These are phyloP conservation scores for Hyposoter didymator DNA, from an alignment of 2,888 invertebrate species.

Conservation along the genomic window DNA sequence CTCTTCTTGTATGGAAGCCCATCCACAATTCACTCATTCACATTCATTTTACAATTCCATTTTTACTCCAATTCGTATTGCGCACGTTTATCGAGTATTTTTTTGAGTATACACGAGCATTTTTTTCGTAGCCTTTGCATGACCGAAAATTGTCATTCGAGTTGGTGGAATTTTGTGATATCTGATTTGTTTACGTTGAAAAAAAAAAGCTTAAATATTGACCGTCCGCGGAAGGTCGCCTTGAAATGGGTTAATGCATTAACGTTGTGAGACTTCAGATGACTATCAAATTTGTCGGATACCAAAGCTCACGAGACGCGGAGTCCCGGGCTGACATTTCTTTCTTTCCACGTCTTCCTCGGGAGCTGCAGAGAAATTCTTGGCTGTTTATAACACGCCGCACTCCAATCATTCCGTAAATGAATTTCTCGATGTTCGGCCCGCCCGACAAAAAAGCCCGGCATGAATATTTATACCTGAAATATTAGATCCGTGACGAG, in stretches of 20 bases:
- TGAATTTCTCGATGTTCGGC: conserved; percentile 56
- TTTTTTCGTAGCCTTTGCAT: background rate
- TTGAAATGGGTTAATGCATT: conserved; percentile 53
- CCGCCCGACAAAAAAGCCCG: conserved; percentile 71
- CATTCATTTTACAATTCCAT: conserved; percentile 36
- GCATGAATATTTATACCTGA: conserved; percentile 76
- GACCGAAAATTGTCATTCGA: background rate
- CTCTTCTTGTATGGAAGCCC: conserved; percentile 29
- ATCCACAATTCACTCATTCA: conserved; percentile 26
- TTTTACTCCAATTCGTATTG: conserved; percentile 18
- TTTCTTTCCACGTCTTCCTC: conserved; percentile 11
- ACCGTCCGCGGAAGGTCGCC: background rate
- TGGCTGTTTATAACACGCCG: conserved; percentile 33
- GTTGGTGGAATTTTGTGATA: background rate
- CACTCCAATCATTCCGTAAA: conserved; percentile 26
- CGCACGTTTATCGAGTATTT: conserved; percentile 13
- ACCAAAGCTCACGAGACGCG: conserved; percentile 16
- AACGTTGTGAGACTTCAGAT: conserved; percentile 55
- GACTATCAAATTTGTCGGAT: conserved; percentile 23
- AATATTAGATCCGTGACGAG: conserved; percentile 30
- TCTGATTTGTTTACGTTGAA: background rate
- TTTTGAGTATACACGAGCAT: background rate
- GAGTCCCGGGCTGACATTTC: conserved; percentile 21
- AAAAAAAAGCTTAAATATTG: background rate
- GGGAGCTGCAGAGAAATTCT: conserved; percentile 20